Evolutionary conservation across 2,113 vertebrate genomes (phyloP), one percentile per base, ranked within the genome.

Genomic region (Lepus americanus): DNA sequence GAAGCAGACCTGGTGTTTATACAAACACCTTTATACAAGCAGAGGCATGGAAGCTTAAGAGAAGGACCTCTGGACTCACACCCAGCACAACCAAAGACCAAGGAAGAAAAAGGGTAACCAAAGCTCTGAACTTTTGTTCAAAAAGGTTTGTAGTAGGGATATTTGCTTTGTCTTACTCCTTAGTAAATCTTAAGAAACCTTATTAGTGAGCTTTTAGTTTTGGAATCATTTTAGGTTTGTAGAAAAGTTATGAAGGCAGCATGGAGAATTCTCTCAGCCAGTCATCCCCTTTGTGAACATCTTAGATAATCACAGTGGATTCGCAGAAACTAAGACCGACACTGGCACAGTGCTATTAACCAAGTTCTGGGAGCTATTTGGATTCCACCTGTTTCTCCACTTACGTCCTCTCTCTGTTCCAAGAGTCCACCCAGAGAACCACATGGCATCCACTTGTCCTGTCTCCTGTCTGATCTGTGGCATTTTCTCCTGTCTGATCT

Each of bases 91-190:
- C 51, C 80, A 23, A 0, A 55, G 59, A 44, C 5, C 12, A 3
- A 44, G 36, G 33, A 10, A 84, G 88, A 39, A 53, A 96, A 76
- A 53, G 63, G 25, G 25, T 17, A 36, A 29, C 63, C 59, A 63
- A 22, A 70, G 23, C 44, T 44, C 44, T 7, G 7, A 44, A 44
- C 9, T 36, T 93, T n/a, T 67, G 29, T 55, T 93, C 79, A 53
- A 72, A 78, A 89, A 81, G 33, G 22, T n/a, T 80, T 25, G 53
- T 25, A 33, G 64, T n/a, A 74, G 14, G 36, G 22, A 14, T 55
- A 17, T 44, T 59, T 81, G 69, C 33, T 86, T 90, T 53, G 27
- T 74, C 70, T 76, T 20, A 84, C 49, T 70, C 66, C 82, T 90
- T 59, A 36, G 44, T 70, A 76, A 89, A 92, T 72, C 22, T 36